phyloP scores from a whole-genome alignment of 2,113 vertebrate genomes.

The Raphicerus campestris region DNA sequence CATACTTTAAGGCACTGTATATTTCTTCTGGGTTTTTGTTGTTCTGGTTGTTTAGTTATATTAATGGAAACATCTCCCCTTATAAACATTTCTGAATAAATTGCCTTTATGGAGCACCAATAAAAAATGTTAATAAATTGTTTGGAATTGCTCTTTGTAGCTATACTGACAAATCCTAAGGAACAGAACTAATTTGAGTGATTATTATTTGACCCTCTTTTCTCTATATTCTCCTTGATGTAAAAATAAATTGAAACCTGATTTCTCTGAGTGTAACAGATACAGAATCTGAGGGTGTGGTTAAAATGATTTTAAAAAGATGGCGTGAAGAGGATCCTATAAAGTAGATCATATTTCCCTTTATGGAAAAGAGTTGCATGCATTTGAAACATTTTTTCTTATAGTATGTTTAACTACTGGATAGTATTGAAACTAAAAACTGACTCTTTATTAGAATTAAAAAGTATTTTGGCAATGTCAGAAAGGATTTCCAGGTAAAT shows the following conservation, averaged over 20 bases:
- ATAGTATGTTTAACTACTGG: neutral
- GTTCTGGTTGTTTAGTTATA: neutral
- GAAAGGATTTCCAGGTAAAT: neutral
- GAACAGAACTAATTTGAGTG: neutral
- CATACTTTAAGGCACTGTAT: neutral
- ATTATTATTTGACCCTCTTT: neutral
- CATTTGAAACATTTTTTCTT: neutral
- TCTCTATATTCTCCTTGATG: neutral
- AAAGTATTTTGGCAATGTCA: neutral
- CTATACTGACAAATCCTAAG: slow-evolving; percentile 13
- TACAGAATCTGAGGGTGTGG: neutral
- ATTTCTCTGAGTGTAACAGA: slow-evolving; percentile 22
- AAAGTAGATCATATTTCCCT: neutral
- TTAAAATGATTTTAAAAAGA: neutral
- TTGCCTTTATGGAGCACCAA: neutral
- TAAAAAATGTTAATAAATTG: slow-evolving; percentile 11
- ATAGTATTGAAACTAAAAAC: neutral
- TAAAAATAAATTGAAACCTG: slow-evolving; percentile 27
- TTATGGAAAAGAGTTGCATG: neutral
- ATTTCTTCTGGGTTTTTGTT: slow-evolving; percentile 20
- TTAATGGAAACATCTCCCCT: slow-evolving; percentile 13
- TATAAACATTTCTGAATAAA: neutral
- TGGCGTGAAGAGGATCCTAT: neutral
- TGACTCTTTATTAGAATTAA: neutral
- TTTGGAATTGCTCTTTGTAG: neutral